Evolutionary conservation across 2,113 vertebrate genomes (phyloP).

Genomic region (Pithys albifrons): DNA sequence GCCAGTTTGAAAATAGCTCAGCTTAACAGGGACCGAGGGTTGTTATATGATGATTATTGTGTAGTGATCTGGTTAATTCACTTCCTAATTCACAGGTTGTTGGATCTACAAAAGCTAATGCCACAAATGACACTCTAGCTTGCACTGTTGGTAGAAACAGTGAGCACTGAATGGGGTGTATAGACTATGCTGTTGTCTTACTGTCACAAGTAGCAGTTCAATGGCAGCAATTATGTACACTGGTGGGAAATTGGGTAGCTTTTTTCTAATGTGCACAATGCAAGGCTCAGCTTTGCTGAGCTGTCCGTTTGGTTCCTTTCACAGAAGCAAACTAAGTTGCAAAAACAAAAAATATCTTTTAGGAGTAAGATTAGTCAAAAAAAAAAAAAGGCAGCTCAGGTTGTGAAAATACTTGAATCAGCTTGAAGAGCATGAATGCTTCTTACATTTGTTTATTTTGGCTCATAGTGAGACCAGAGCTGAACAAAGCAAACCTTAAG

Average conservation of each 20-base stretch:
- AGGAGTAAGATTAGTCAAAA: neutral
- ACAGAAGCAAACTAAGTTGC: neutral
- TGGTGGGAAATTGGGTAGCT: neutral
- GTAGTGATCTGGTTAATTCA: slow-evolving; percentile 24
- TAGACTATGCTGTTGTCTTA: neutral
- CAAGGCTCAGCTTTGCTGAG: neutral
- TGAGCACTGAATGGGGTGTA: neutral
- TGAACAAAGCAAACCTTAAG: neutral
- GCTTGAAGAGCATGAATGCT: neutral
- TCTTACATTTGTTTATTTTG: neutral
- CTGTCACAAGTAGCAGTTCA: neutral
- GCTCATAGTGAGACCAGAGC: neutral
- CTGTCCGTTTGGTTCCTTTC: neutral
- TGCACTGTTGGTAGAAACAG: neutral
- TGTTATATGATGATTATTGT: neutral
- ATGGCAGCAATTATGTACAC: neutral
- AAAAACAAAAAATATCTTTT: neutral
- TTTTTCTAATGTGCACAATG: neutral
- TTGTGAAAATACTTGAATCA: neutral
- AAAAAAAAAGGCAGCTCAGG: neutral
- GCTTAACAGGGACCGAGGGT: neutral
- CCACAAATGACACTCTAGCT: neutral
- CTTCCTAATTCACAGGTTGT: slow-evolving; percentile 31
- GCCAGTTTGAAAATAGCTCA: neutral
- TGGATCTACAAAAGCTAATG: slow-evolving; percentile 18